phyloP scores from a whole-genome alignment of 2,888 invertebrate genomes.

The Tenodera sinensis region DNA sequence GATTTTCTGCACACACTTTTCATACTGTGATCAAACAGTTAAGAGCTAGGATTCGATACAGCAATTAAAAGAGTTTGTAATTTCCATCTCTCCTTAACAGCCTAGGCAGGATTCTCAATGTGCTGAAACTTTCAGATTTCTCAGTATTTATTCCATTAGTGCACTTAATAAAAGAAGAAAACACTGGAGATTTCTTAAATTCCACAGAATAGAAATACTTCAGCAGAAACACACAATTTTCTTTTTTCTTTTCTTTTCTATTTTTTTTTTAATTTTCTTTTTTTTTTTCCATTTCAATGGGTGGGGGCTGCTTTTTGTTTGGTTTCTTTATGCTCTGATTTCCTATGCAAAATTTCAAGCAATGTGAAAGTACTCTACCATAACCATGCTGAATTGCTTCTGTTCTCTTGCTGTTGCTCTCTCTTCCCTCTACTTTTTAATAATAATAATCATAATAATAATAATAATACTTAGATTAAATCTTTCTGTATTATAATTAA shows the following conservation, averaged over 20 bases:
- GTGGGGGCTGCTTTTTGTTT: too few species aligned
- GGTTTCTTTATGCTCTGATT: too few species aligned
- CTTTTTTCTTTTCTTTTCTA: neutral
- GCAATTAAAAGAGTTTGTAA: neutral
- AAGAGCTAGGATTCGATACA: neutral
- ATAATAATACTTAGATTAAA: neutral
- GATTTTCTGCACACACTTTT: neutral
- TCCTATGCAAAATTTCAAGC: neutral
- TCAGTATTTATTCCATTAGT: neutral
- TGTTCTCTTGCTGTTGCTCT: neutral
- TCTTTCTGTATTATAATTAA: too few species aligned
- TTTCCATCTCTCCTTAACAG: neutral
- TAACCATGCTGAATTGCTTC: neutral
- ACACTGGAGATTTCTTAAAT: neutral
- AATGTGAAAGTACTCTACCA: neutral
- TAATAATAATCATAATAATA: too few species aligned
- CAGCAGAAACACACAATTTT: neutral
- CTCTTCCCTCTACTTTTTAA: too few species aligned
- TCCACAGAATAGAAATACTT: neutral
- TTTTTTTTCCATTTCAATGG: neutral
- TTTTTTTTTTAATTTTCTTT: too few species aligned
- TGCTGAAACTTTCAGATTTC: neutral
- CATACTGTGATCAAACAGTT: neutral
- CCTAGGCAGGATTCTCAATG: neutral
- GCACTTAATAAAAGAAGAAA: neutral